Conservation (phyloP, 2,888 invertebrate genomes). For the Andrena fulva region DNA sequence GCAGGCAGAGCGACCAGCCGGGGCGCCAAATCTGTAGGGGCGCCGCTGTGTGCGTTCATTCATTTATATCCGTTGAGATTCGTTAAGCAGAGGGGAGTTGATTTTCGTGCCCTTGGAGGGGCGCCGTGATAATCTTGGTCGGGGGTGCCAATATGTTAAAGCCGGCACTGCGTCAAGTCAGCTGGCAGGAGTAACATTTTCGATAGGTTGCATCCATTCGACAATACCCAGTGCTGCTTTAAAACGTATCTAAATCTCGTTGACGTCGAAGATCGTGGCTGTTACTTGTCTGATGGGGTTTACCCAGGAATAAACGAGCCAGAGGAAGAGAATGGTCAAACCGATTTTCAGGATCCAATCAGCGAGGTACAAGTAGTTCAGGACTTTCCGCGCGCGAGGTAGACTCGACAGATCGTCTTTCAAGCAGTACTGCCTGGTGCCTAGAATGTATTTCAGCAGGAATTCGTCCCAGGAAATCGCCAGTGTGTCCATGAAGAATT, state of each 20-base stretch:
- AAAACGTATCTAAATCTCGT: slow-evolving; percentile 32
- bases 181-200: too few species aligned
- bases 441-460: slow-evolving; percentile 90
- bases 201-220: too few species aligned
- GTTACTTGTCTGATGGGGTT: slow-evolving; percentile 27
- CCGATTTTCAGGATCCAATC: slow-evolving; percentile 73
- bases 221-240: neutral
- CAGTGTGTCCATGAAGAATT: slow-evolving; percentile 85
- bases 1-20: too few species aligned
- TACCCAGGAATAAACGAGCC: slow-evolving; percentile 76
- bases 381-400: slow-evolving; percentile 89
- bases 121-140: too few species aligned
- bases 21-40: too few species aligned
- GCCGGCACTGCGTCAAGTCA: too few species aligned
- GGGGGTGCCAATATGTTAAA: too few species aligned
- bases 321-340: slow-evolving; percentile 69
- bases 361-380: slow-evolving; percentile 81
- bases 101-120: too few species aligned
- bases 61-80: too few species aligned
- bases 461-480: slow-evolving; percentile 88
- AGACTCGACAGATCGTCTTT: slow-evolving; percentile 93
- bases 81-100: too few species aligned
- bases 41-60: too few species aligned
- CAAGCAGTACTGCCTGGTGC: slow-evolving; percentile 93
- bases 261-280: slow-evolving; percentile 11